Evolutionary conservation across 2,888 invertebrate genomes (phyloP).

Genomic region (Idaea dimidiata): DNA sequence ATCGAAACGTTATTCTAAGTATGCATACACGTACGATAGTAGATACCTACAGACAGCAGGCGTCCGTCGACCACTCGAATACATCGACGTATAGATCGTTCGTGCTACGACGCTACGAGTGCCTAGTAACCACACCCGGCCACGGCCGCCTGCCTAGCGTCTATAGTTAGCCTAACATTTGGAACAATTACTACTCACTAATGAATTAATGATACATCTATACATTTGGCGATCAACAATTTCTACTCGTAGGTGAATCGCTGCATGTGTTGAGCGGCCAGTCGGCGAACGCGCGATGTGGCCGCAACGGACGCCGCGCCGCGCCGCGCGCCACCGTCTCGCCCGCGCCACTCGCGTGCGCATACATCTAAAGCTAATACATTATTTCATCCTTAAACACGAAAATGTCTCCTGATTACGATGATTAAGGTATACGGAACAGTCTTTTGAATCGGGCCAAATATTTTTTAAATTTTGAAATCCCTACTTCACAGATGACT

Average conservation of each 20-base stretch:
- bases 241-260: conserved; percentile 65
- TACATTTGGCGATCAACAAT: conserved; percentile 78
- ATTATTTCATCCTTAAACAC: conserved; percentile 59
- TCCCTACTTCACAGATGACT: conserved; percentile 72
- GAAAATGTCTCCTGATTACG: conserved; percentile 63
- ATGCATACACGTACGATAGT: conserved; percentile 49
- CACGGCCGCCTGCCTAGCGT: neutral
- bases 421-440: conserved; percentile 84
- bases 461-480: conserved; percentile 76
- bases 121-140: neutral
- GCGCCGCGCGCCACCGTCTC: neutral
- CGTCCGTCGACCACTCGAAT: conserved; percentile 41
- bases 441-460: conserved; percentile 86
- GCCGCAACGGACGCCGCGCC: neutral
- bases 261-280: conserved; percentile 35
- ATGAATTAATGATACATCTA: conserved; percentile 77
- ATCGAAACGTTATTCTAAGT: conserved; percentile 70
- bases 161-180: conserved; percentile 70
- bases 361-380: conserved; percentile 63
- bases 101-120: conserved; percentile 47
- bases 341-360: conserved; percentile 49
- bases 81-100: conserved; percentile 62
- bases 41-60: conserved; percentile 40
- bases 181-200: conserved; percentile 79
- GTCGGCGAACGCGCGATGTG: conserved; percentile 4